These are phyloP conservation scores for Cepphus grylle DNA, from an alignment of 2,113 vertebrate species.

Conservation along the genomic window DNA sequence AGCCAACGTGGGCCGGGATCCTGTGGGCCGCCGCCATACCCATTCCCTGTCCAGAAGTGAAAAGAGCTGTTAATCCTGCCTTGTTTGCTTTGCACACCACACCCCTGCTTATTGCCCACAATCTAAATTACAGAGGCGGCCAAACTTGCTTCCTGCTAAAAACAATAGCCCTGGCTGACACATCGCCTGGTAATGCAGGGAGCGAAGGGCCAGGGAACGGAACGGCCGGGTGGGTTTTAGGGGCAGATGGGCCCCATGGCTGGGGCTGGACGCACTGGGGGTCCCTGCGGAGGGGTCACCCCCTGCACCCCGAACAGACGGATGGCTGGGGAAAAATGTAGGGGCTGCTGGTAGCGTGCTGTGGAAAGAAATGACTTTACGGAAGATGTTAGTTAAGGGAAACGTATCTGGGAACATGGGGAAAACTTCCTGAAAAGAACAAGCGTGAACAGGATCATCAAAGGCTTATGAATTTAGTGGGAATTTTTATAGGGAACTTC, in stretches of 20 bases:
- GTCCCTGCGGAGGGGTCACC: neutral
- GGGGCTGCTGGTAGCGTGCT: neutral
- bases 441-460: neutral
- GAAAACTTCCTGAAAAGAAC: neutral
- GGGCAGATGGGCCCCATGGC: neutral
- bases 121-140: constrained; percentile 55
- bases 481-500: neutral
- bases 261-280: neutral
- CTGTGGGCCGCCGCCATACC: neutral
- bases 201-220: neutral
- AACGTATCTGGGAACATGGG: neutral
- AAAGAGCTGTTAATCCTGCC: constrained; percentile 55
- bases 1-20: neutral
- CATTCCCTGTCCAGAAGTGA: constrained; percentile 11
- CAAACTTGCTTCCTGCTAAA: constrained; percentile 56
- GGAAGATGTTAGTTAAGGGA: neutral
- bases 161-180: constrained; percentile 62
- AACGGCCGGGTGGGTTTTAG: neutral
- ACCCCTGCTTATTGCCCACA: constrained; percentile 53
- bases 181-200: neutral
- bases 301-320: neutral
- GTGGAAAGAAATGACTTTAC: neutral
- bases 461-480: neutral
- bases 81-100: constrained; percentile 65
- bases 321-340: neutral